Conservation (phyloP, 2,888 invertebrate species). For the Exocentrus adspersus region DNA sequence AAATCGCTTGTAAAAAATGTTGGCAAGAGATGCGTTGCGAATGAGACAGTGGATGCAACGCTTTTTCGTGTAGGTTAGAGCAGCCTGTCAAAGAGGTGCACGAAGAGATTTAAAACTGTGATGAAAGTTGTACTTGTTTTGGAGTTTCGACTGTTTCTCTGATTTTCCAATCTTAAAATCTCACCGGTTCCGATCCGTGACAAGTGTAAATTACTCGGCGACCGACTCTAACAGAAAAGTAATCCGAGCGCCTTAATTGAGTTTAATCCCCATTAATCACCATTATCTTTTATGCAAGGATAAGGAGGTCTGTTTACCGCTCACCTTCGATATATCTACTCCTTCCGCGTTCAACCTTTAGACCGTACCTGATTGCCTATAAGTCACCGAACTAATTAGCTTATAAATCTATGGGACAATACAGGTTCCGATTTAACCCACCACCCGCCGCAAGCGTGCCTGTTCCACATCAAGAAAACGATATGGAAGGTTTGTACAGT, state of each 20-base stretch:
- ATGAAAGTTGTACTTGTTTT: too few species aligned
- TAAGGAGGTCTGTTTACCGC: slow-evolving; percentile 40
- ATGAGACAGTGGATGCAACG: slow-evolving; percentile 27
- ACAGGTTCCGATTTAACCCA: slow-evolving; percentile 42
- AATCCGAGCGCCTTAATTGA: slow-evolving; percentile 4
- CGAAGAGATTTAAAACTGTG: too few species aligned
- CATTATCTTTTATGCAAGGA: slow-evolving; percentile 33
- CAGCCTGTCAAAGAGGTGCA: too few species aligned
- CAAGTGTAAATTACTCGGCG: background rate
- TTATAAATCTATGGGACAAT: slow-evolving; percentile 48
- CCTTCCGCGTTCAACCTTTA: slow-evolving; percentile 24
- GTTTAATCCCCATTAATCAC: slow-evolving; percentile 41
- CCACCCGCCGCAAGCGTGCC: slow-evolving; percentile 8
- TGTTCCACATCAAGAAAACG: slow-evolving; percentile 7
- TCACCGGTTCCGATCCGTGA: background rate
- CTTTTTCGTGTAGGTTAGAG: slow-evolving; percentile 3
- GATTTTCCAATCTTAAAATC: background rate
- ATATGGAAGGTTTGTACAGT: background rate
- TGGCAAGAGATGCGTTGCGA: slow-evolving; percentile 35
- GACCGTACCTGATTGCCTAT: slow-evolving; percentile 39
- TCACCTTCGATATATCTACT: slow-evolving; percentile 42
- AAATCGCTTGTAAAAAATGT: slow-evolving; percentile 39
- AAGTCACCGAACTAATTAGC: slow-evolving; percentile 45
- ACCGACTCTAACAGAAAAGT: background rate
- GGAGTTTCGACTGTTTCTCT: too few species aligned